Percentiles rank a stretch among this genome's conserved stretches.
Evolutionary conservation across 1,140 invertebrate genomes (phyloP).

Genomic region (Drosophila takahashii): DNA sequence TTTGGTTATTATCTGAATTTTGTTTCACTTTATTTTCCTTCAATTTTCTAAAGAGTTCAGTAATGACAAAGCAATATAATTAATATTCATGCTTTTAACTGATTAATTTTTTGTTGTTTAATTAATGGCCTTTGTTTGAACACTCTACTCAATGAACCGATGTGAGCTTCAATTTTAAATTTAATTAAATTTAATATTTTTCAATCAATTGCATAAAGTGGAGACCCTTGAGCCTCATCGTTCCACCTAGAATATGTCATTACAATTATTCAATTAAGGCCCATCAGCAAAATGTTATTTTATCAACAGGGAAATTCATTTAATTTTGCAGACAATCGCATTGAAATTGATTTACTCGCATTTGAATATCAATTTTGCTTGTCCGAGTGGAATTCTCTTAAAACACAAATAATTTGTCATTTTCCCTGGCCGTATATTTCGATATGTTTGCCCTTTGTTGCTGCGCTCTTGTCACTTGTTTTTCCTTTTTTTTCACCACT

Average conservation of each 20-base stretch:
- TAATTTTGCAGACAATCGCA: conserved; percentile 33
- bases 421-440: conserved; percentile 3
- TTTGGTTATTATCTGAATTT: no score
- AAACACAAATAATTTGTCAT: conserved; percentile 52
- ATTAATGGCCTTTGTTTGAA: no score
- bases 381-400: conserved; percentile 9
- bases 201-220: not conserved
- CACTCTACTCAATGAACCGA: not conserved
- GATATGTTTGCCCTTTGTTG: conserved; percentile 18
- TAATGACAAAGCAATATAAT: no score
- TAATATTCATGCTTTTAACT: no score
- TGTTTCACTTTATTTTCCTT: no score
- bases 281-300: conserved; percentile 18
- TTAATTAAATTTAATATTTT: conserved; percentile 1
- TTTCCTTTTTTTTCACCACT: not conserved
- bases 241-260: not conserved
- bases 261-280: conserved; percentile 14
- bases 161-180: not conserved
- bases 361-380: conserved; percentile 21
- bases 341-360: conserved; percentile 29
- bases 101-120: no score
- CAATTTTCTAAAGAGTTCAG: no score
- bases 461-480: not conserved
- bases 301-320: conserved; percentile 17
- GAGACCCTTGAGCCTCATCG: not conserved